phyloP scores from a whole-genome alignment of 2,113 vertebrate genomes.

The Sterrhoptilus dennistouni region DNA sequence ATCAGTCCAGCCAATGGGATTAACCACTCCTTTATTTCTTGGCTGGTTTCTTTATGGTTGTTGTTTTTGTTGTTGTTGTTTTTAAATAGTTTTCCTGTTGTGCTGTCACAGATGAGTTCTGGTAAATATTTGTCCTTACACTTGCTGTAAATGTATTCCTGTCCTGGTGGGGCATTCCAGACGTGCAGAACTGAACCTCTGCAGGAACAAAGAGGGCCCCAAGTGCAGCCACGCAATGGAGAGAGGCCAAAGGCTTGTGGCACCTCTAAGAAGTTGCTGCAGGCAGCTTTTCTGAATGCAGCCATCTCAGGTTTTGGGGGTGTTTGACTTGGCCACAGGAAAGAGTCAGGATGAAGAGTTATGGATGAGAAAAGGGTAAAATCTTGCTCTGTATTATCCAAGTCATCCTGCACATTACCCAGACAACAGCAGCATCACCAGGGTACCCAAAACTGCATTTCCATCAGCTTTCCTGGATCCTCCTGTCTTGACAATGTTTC shows the following conservation, averaged over 20 bases:
- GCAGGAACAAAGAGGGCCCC: not conserved
- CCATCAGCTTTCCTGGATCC: not conserved
- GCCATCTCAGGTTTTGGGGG: not conserved
- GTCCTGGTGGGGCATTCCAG: conserved; percentile 8
- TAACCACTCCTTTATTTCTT: not conserved
- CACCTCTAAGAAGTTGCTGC: not conserved
- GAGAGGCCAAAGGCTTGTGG: not conserved
- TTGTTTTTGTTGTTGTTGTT: conserved; percentile 22
- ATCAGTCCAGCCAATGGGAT: not conserved
- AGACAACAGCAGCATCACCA: not conserved
- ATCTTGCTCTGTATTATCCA: not conserved
- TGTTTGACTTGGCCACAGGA: conserved; percentile 17
- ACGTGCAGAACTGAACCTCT: not conserved
- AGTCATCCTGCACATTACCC: not conserved
- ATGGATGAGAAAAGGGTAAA: not conserved
- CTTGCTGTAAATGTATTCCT: not conserved
- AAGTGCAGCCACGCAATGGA: not conserved
- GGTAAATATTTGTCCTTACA: conserved; percentile 57
- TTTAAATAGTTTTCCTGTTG: conserved; percentile 56
- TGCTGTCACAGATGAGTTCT: conserved; percentile 55
- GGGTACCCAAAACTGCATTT: not conserved
- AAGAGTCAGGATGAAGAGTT: not conserved
- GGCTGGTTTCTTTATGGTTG: not conserved
- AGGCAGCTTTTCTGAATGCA: not conserved
- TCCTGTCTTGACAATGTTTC: not conserved